phyloP scores from a whole-genome alignment of 2,888 invertebrate species.

The Hyposoter dolosus region DNA sequence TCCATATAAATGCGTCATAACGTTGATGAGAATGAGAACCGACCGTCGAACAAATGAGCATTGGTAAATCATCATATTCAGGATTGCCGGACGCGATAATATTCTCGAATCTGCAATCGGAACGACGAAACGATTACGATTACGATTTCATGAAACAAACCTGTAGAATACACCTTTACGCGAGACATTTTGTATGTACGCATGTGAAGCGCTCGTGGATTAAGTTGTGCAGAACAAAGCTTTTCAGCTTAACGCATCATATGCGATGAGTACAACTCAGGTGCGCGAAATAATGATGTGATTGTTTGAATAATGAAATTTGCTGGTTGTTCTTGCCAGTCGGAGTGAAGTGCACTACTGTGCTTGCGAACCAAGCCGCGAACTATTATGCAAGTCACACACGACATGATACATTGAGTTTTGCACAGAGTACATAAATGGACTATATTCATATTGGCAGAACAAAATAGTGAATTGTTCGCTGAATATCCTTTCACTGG shows the following conservation, averaged over 20 bases:
- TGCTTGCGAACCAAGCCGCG: conserved; percentile 22
- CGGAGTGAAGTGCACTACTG: conserved; percentile 16
- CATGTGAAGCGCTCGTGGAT: background rate
- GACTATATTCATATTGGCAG: conserved; percentile 24
- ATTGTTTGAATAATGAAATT: conserved; percentile 66
- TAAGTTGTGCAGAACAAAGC: conserved; percentile 2
- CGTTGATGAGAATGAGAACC: conserved; percentile 5
- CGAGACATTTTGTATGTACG: background rate
- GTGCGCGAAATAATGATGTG: conserved; percentile 49
- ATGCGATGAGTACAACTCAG: conserved; percentile 10
- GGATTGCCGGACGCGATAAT: conserved; percentile 33
- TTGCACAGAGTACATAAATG: conserved; percentile 30
- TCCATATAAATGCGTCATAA: background rate
- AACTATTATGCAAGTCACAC: conserved; percentile 33
- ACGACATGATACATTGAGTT: conserved; percentile 30
- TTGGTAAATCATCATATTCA: conserved; percentile 24
- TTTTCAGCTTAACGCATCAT: conserved; percentile 17
- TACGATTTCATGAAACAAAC: conserved; percentile 58
- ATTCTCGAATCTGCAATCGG: background rate
- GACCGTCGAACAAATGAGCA: background rate
- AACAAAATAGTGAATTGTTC: conserved; percentile 22
- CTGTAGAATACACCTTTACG: conserved; percentile 11
- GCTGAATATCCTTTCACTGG: background rate
- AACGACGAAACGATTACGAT: conserved; percentile 55
- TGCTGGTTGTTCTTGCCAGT: conserved; percentile 40